Evolutionary conservation across 2,113 vertebrate species (phyloP), one percentile per base, ranked within the genome.

Genomic region (Antigone vipio): DNA sequence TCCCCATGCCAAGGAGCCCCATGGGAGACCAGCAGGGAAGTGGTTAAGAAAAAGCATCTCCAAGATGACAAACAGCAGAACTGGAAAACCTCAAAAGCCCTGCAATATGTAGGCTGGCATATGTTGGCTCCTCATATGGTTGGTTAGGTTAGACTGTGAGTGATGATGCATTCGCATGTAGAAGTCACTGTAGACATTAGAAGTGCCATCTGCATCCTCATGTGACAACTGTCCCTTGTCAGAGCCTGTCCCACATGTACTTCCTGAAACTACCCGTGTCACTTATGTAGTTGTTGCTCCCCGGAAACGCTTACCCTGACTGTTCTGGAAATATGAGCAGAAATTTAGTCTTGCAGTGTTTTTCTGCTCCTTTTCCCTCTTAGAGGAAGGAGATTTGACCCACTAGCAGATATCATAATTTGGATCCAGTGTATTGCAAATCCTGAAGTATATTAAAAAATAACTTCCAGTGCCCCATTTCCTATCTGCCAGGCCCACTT

Each of bases 211-310:
- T 95, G 86, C 47, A 80, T 26, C 60, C 73, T 64, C 0, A 0
- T 77, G 91, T 81, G 94, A 89, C 86, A 87, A 84, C 32, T 81
- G 86, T 71, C 86, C 89, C 89, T 74, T 80, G 52, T 81, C 86
- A 83, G 59, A 92, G 26, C 29, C 80, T 84, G 78, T 89, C 89
- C 89, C 66, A 75, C 69, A 24, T 9, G 45, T 21, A 47, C 50
- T 66, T 93, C 58, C 79, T 91, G 83, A 68, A 77, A 34, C 52
- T 84, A 50, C 15, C 59, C 55, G 3, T 73, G 67, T 49, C 79
- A 34, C 13, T 81, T 34, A 34, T 20, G 29, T 42, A 47, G 34
- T 42, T 68, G 35, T 5, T 66, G 17, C 60, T 83, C 55, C n/a
- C 73, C 77, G 62, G 76, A 94, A 93, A 84, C 5, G 3, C 11